Evolutionary conservation across 2,113 vertebrate species (phyloP).

Genomic region (Gymnorhina tibicen): DNA sequence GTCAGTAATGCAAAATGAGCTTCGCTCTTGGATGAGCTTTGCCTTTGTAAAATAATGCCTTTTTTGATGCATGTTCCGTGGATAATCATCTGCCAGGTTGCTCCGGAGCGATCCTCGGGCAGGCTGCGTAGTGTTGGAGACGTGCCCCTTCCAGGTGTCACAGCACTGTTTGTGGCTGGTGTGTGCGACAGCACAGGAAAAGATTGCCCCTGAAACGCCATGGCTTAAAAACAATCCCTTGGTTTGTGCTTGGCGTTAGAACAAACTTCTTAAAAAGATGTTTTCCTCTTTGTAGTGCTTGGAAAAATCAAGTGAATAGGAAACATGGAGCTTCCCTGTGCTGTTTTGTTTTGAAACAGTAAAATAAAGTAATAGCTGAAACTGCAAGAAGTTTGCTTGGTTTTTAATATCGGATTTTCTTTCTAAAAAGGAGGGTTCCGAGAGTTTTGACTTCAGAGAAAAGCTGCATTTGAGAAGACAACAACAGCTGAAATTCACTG

Average conservation of each 20-base stretch:
- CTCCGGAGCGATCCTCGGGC: not conserved
- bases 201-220: not conserved
- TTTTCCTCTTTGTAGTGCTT: not conserved
- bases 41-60: not conserved
- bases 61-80: fast-evolving
- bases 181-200: not conserved
- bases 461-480: not conserved
- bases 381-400: not conserved
- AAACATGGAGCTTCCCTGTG: not conserved
- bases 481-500: not conserved
- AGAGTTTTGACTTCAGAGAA: not conserved
- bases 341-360: not conserved
- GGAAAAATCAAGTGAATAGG: not conserved
- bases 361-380: not conserved
- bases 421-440: not conserved
- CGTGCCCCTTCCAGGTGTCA: not conserved
- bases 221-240: not conserved
- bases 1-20: not conserved
- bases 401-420: not conserved
- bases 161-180: not conserved
- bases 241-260: fast-evolving
- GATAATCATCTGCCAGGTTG: not conserved
- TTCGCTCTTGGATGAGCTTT: not conserved
- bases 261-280: not conserved
- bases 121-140: not conserved